These are phyloP conservation scores for zebrafish (Danio rerio) DNA, from an alignment of 2,113 vertebrate species.

Conservation along the genomic window DNA sequence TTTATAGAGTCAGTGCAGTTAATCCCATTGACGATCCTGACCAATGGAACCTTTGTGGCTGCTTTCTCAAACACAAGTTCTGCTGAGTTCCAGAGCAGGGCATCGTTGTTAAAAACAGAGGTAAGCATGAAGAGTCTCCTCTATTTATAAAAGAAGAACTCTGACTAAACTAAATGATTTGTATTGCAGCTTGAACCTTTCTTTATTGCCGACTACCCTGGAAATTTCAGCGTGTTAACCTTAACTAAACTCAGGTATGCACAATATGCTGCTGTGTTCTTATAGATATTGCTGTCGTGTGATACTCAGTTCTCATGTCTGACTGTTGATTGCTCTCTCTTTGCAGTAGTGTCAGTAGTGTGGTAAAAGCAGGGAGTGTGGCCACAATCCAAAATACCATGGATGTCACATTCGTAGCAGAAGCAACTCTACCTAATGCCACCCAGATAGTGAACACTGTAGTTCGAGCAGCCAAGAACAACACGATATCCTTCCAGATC, in stretches of 20 bases:
- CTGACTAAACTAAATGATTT: background rate
- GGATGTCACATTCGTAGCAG: background rate
- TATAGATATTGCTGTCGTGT: no score
- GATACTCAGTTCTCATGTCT: background rate
- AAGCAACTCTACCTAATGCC: background rate
- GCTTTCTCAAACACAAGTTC: slow-evolving; percentile 17
- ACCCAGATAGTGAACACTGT: slow-evolving; percentile 36
- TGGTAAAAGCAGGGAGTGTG: background rate
- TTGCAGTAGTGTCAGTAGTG: background rate
- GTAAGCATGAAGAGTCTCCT: slow-evolving; percentile 22
- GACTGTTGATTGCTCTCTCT: background rate
- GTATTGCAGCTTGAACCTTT: slow-evolving; percentile 34
- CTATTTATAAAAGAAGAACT: background rate
- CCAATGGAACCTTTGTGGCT: slow-evolving; percentile 38
- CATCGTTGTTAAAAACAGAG: slow-evolving; percentile 23
- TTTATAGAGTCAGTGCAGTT: background rate
- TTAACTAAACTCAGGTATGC: slow-evolving; percentile 37
- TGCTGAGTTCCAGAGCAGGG: slow-evolving; percentile 2
- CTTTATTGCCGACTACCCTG: slow-evolving; percentile 14
- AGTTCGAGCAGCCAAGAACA: slow-evolving; percentile 42
- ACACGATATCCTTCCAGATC: slow-evolving; percentile 39
- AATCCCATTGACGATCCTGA: slow-evolving; percentile 6
- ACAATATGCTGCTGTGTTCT: background rate
- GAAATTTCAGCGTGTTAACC: slow-evolving; percentile 16
- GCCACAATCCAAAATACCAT: slow-evolving; percentile 20